Evolutionary conservation across 2,888 invertebrate species (phyloP).

Genomic region (Rhamphomyia laevipes): DNA sequence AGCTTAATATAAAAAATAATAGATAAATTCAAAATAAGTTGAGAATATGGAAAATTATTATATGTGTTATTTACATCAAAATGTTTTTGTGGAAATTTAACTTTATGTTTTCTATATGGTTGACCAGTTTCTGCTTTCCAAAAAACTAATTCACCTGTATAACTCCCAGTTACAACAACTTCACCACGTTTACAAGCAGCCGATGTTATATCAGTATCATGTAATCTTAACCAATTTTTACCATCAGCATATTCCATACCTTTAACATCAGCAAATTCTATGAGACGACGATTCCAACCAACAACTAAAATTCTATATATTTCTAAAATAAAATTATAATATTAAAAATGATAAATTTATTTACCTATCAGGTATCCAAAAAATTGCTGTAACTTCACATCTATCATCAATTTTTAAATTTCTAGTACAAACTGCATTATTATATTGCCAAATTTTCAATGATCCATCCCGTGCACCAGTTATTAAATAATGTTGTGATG

Average conservation of each 20-base stretch:
- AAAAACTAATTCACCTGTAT: conserved; percentile 67
- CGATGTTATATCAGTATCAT: conserved; percentile 63
- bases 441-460: conserved; percentile 73
- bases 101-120: conserved; percentile 44
- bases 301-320: conserved; percentile 53
- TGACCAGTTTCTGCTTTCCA: conserved; percentile 77
- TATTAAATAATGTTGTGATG: conserved; percentile 55
- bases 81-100: conserved; percentile 33
- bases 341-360: conserved; percentile 11
- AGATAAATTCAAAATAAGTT: too few species aligned
- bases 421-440: conserved; percentile 60
- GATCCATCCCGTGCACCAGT: conserved; percentile 71
- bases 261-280: conserved; percentile 49
- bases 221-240: conserved; percentile 60
- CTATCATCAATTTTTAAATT: conserved; percentile 51
- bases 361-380: conserved; percentile 48
- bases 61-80: conserved; percentile 21
- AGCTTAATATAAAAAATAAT: not conserved
- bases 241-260: conserved; percentile 44
- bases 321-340: conserved; percentile 14
- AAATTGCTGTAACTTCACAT: conserved; percentile 45
- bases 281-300: conserved; percentile 66
- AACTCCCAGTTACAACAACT: conserved; percentile 61
- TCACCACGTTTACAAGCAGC: conserved; percentile 53
- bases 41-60: not conserved